These are phyloP conservation scores for Phrynosoma platyrhinos DNA, from an alignment of 2,113 vertebrate species.

Conservation along the genomic window DNA sequence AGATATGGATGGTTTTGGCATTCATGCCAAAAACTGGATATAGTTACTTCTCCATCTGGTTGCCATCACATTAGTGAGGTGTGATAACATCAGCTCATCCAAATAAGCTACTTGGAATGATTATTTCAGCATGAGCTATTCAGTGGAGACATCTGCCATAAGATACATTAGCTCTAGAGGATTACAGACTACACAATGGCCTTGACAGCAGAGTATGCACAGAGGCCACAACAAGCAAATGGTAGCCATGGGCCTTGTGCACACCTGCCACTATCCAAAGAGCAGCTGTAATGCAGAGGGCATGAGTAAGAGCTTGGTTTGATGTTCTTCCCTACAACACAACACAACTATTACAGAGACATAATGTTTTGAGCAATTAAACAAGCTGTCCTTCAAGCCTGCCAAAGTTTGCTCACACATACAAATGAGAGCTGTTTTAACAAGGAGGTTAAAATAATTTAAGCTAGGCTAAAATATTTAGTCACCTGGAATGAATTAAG, in stretches of 20 bases:
- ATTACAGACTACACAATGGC: constrained; percentile 16
- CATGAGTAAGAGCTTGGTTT: constrained; percentile 22
- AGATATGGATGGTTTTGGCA: not conserved
- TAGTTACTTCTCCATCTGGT: constrained; percentile 34
- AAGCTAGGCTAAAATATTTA: constrained; percentile 55
- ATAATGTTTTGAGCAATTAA: constrained; percentile 28
- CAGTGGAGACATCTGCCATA: constrained; percentile 55
- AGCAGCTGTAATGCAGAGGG: constrained; percentile 27
- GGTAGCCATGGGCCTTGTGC: not conserved
- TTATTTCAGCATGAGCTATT: constrained; percentile 62
- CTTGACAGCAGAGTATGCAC: constrained; percentile 18
- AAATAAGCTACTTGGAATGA: constrained; percentile 36
- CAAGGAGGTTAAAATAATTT: constrained; percentile 37
- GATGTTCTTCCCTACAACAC: not conserved
- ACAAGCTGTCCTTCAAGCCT: constrained; percentile 28
- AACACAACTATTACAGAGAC: constrained; percentile 20
- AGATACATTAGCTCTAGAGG: constrained; percentile 3
- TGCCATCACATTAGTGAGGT: constrained; percentile 14
- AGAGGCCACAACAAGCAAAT: constrained; percentile 16
- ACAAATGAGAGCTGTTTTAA: constrained; percentile 42
- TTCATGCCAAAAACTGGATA: constrained; percentile 37
- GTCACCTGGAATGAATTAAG: constrained; percentile 42
- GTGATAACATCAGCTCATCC: constrained; percentile 30
- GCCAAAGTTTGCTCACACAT: not conserved
- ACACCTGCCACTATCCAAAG: constrained; percentile 25